Evolutionary conservation across 92 coral and sea anemone genomes (phyloP), one percentile per base, ranked within the genome.

Genomic region (Scolanthus callimorphus): DNA sequence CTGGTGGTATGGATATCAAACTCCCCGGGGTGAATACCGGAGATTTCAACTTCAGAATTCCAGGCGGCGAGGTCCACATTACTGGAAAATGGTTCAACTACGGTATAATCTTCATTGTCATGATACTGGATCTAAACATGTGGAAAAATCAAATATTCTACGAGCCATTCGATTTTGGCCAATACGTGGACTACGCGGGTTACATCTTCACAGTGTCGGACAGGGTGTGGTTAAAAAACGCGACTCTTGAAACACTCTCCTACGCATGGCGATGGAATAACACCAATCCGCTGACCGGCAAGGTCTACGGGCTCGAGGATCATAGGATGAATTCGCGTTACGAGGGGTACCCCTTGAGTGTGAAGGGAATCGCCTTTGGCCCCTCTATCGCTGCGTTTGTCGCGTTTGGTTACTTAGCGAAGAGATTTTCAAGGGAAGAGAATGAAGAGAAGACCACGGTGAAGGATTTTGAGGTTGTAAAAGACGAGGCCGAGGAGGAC

Each of bases 21-120:
- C 69, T 87, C 0, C 96, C 96, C 4, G 96, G 96, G 27, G 56
- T 87, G 2, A 74, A 83, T 53, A 86, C 85, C 2, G 90, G 82
- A 9, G 78, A 82, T 57, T 62, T 82, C 47, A 77, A 52, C 24
- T 77, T 86, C 57, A 77, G 55, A 11, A 11, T 78, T 1, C 96
- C 96, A 9, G 90, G 96, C 12, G 96, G 96, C 17, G 90, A 87
- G 39, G 74, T 87, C 8, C 79, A 73, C 25, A 87, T 87, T 50
- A 67, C 90, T 1, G 90, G 96, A 34, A 87, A 87, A 47, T 87
- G 96, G 96, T 87, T 87, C 72, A 87, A 87, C 77, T 88, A 88
- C 45, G 96, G 96, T 4, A 88, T 88, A 47, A 88, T 88, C 37
- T 83, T 88, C 49, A 83, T 88, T 27, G 96, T 88, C 12, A 88